Conservation (phyloP, 2,888 invertebrate species). For the Zhuqinia jingwanae region DNA sequence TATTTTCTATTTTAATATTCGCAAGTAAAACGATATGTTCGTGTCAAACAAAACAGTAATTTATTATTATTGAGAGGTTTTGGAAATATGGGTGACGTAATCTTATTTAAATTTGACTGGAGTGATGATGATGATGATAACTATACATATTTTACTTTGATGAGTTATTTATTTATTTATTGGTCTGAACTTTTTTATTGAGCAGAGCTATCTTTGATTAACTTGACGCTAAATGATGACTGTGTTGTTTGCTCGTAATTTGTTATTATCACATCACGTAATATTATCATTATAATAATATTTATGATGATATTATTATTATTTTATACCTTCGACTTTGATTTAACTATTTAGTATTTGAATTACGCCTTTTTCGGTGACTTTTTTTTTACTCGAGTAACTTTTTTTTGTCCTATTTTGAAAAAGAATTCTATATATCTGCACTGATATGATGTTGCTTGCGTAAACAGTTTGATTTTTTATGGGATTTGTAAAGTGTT, state of each 20-base stretch:
- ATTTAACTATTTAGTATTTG: slow-evolving; percentile 8
- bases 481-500: slow-evolving; percentile 54
- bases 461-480: slow-evolving; percentile 43
- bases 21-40: slow-evolving; percentile 23
- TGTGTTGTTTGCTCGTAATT: slow-evolving; percentile 63
- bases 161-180: slow-evolving; percentile 20
- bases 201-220: slow-evolving; percentile 29
- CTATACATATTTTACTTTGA: slow-evolving; percentile 14
- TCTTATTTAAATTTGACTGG: slow-evolving; percentile 30
- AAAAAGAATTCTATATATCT: slow-evolving; percentile 13
- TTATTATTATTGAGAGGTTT: slow-evolving; percentile 22
- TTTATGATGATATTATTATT: slow-evolving; percentile 23
- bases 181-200: slow-evolving; percentile 19
- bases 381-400: slow-evolving; percentile 21
- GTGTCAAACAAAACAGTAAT: slow-evolving; percentile 33
- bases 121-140: slow-evolving; percentile 42
- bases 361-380: slow-evolving; percentile 16
- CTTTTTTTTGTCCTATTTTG: slow-evolving; percentile 49
- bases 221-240: slow-evolving; percentile 54
- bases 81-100: slow-evolving; percentile 31
- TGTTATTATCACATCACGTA: slow-evolving; percentile 8
- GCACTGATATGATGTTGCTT: slow-evolving; percentile 45
- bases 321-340: slow-evolving; percentile 18
- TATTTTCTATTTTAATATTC: neutral
- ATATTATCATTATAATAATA: slow-evolving; percentile 8